Percentiles rank a stretch among this genome's conserved stretches.
Evolutionary conservation across 2,113 vertebrate species (phyloP).

Genomic region (Pogona vitticeps): DNA sequence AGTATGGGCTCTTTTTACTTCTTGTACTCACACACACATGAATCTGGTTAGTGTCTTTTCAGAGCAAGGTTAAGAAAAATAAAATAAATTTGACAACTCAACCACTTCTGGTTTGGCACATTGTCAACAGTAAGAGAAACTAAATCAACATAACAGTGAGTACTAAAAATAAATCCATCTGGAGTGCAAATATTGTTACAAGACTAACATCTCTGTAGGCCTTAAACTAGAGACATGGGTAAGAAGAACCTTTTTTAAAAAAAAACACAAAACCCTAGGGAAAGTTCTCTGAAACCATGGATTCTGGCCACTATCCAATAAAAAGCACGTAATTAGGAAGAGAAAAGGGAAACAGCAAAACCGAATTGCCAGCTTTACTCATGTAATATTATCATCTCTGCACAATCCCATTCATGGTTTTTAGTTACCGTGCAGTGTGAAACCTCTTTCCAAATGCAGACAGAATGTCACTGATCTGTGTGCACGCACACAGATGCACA

Average conservation of each 20-base stretch:
- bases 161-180: background rate
- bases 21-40: no score
- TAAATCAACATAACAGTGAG: background rate
- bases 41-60: no score
- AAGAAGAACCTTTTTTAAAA: no score
- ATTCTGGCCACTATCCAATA: no score
- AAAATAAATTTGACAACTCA: background rate
- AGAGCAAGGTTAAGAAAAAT: background rate
- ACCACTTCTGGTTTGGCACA: background rate
- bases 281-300: no score
- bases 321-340: rapidly evolving
- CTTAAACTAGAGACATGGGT: background rate
- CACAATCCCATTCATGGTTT: background rate
- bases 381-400: background rate
- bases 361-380: background rate
- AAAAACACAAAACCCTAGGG: no score
- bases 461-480: no score
- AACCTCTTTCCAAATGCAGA: background rate
- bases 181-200: background rate
- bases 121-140: background rate
- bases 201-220: background rate
- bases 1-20: no score
- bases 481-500: background rate
- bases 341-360: background rate
- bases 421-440: background rate